phyloP scores from a whole-genome alignment of 2,888 invertebrate species.

The Nephrotoma appendiculata region DNA sequence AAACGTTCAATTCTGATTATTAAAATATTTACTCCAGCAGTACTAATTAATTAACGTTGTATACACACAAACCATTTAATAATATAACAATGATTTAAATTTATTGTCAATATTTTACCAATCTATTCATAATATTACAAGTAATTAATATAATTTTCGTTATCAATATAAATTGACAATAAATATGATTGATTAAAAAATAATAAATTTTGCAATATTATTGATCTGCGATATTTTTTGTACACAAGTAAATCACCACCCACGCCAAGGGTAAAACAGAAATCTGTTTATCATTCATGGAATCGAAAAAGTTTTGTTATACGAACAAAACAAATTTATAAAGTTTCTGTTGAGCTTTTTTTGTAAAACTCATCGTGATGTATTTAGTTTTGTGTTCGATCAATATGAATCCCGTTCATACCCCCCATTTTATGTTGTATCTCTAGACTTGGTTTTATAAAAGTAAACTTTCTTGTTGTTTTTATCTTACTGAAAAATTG shows the following conservation, averaged over 20 bases:
- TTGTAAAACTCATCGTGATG: not conserved
- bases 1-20: not conserved
- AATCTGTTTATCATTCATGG: not conserved
- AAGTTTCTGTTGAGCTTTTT: not conserved
- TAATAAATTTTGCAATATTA: not conserved
- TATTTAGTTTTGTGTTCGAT: not conserved
- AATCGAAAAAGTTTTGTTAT: not conserved
- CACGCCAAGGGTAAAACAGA: not conserved
- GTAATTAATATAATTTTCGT: not conserved
- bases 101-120: not conserved
- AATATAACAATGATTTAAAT: not conserved
- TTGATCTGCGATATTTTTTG: not conserved
- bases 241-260: no score
- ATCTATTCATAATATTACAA: not conserved
- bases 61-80: not conserved
- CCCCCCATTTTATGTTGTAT: not conserved
- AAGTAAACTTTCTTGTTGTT: no score
- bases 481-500: no score
- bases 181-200: not conserved
- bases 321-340: not conserved
- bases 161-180: not conserved
- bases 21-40: not conserved
- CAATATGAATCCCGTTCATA: not conserved
- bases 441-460: not conserved
- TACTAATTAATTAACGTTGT: not conserved